Percentiles rank a stretch among this genome's conserved stretches.
Evolutionary conservation across 2,797 vertebrate species (phyloP).

Genomic region (Sebastes jordani): DNA sequence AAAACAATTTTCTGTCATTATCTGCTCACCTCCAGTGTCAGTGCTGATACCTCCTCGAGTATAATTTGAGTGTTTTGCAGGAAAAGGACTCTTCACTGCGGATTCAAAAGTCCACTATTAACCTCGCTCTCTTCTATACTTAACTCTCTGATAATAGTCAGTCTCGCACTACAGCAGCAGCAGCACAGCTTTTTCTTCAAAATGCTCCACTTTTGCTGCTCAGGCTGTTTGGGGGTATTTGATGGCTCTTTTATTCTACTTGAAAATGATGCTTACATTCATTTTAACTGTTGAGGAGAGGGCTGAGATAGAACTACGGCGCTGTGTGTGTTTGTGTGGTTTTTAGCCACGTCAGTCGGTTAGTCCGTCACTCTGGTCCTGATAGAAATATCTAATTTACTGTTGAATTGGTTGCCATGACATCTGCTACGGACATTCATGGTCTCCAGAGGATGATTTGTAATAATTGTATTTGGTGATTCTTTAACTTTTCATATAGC

Average conservation of each 20-base stretch:
- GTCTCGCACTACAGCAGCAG: background rate
- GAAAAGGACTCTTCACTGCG: background rate
- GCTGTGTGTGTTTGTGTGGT: background rate
- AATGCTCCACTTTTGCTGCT: background rate
- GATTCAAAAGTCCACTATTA: slow-evolving; percentile 5
- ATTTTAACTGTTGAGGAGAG: slow-evolving; percentile 1
- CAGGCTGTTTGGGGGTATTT: slow-evolving; percentile 16
- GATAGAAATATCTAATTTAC: background rate
- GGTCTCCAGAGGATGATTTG: background rate
- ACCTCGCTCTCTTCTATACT: background rate
- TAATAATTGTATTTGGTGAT: background rate
- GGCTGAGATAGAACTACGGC: background rate
- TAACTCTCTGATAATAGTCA: slow-evolving; percentile 9
- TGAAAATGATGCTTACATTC: slow-evolving; percentile 13
- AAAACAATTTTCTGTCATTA: background rate
- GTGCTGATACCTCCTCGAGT: background rate
- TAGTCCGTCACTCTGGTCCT: too few relatives aligned
- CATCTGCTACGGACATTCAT: background rate
- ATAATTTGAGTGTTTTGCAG: background rate
- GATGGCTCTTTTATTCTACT: slow-evolving; percentile 10
- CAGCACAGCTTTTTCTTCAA: slow-evolving; percentile 2
- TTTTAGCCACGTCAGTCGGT: background rate
- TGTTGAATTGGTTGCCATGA: background rate
- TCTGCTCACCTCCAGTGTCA: background rate
- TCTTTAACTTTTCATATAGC: background rate